Evolutionary conservation across 1,140 invertebrate genomes (phyloP), one percentile per base, ranked within the genome.

Genomic region (Oedothorax gibbosus): DNA sequence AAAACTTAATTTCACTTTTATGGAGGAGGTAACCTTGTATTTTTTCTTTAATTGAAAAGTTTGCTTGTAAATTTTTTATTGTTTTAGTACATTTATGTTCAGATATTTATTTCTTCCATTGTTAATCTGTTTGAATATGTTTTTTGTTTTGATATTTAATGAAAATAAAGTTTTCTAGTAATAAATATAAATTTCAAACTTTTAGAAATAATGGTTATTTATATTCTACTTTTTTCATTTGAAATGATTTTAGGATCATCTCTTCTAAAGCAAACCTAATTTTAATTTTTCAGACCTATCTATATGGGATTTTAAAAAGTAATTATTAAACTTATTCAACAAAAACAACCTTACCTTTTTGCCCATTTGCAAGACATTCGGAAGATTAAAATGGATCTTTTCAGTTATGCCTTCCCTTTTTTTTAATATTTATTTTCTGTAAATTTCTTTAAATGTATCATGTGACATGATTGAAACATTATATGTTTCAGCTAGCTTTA

Each of bases 171-270:
- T 35, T 35, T 35, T 35, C 35, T 35, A 35, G 35, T 2, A 35
- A 35, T 2, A 35, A 35, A 35, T 35, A 35, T 1, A 35, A 35
- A 35, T 35, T 1, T 35, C 35, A 35, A 35, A 35, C 35, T 35
- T 35, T 35, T 1, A 35, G 1, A 35, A 35, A 35, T 35, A 35
- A 35, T 35, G 35, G 1, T 35, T 35, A 35, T 35, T 35, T 35
- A 35, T 35, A 35, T 35, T 35, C 5, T n/a, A n/a, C 35, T 35
- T 35, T 80, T 62, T 85, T 77, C 12, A 73, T 68, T 68, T n/a
- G 7, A 68, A 21, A 20, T 18, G 0, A 12, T 21, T n/a, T 68
- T 7, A 12, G 0, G 0, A 7, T 68, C 2, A 68, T 18, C 12
- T 20, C 15, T 68, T 68, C 35, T 15, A 5, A 68, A 18, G n/a